These are phyloP conservation scores for Myripristis jacobus DNA, from an alignment of 2,797 vertebrate genomes.

Conservation along the genomic window DNA sequence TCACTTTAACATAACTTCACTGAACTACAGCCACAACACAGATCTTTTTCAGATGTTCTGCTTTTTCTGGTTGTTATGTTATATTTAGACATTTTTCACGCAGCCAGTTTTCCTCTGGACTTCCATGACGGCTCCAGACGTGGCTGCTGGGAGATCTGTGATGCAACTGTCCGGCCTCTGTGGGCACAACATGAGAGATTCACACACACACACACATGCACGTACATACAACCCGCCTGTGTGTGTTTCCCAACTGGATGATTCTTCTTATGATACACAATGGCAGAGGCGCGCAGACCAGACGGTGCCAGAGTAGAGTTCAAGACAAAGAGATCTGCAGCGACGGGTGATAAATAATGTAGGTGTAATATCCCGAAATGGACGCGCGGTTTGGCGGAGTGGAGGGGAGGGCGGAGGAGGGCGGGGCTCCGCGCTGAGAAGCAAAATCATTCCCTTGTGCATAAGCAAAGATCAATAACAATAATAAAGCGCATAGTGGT, in stretches of 20 bases:
- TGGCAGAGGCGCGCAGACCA: neutral
- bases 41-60: too few relatives aligned
- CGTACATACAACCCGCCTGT: neutral
- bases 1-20: too few relatives aligned
- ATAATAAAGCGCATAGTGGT: slow-evolving; percentile 77
- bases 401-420: slow-evolving; percentile 64
- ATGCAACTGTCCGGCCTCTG: too few relatives aligned
- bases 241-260: slow-evolving; percentile 5
- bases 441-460: slow-evolving; percentile 77
- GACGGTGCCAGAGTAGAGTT: slow-evolving; percentile 68
- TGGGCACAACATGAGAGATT: too few relatives aligned
- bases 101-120: too few relatives aligned
- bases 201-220: neutral
- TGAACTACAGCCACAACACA: too few relatives aligned
- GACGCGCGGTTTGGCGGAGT: slow-evolving; percentile 71
- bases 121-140: too few relatives aligned
- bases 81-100: too few relatives aligned
- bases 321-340: slow-evolving; percentile 68
- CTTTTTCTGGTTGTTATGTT: too few relatives aligned
- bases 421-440: slow-evolving; percentile 77
- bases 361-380: slow-evolving; percentile 82
- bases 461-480: slow-evolving; percentile 73
- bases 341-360: slow-evolving; percentile 84
- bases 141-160: too few relatives aligned
- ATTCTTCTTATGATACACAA: slow-evolving; percentile 42